Percentiles rank a stretch among this genome's conserved stretches.
Evolutionary conservation across 1,140 invertebrate genomes (phyloP).

Genomic region (Lysiphlebus fabarum): DNA sequence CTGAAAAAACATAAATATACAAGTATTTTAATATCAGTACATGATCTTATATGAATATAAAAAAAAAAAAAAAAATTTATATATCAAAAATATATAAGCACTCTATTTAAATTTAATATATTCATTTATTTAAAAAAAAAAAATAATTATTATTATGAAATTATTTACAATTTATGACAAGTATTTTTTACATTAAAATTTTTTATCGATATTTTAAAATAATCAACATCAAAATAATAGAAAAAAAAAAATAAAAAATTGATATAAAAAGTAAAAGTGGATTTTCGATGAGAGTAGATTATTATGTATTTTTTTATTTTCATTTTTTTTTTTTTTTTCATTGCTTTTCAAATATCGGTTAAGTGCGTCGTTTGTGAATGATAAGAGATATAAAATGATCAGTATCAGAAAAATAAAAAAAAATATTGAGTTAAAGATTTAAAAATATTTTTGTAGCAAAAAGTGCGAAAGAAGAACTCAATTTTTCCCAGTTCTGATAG

Average conservation of each 20-base stretch:
- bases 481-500: background rate
- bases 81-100: too few relatives aligned
- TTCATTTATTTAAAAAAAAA: background rate
- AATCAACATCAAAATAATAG: too few relatives aligned
- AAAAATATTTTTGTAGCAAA: background rate
- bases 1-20: too few relatives aligned
- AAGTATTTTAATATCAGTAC: too few relatives aligned
- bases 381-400: too few relatives aligned
- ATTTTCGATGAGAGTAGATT: background rate
- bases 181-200: too few relatives aligned
- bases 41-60: too few relatives aligned
- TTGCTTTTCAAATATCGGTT: conserved; percentile 4
- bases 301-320: background rate
- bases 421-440: background rate
- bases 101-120: too few relatives aligned
- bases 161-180: too few relatives aligned
- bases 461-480: background rate
- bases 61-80: too few relatives aligned
- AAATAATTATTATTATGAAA: background rate
- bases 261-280: background rate
- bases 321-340: background rate
- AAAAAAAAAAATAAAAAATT: background rate
- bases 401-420: too few relatives aligned
- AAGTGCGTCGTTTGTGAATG: background rate
- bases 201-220: too few relatives aligned